Percentiles rank a stretch among this genome's conserved stretches.
Evolutionary conservation across 2,888 invertebrate species (phyloP).

Genomic region (Panzeria rudis): DNA sequence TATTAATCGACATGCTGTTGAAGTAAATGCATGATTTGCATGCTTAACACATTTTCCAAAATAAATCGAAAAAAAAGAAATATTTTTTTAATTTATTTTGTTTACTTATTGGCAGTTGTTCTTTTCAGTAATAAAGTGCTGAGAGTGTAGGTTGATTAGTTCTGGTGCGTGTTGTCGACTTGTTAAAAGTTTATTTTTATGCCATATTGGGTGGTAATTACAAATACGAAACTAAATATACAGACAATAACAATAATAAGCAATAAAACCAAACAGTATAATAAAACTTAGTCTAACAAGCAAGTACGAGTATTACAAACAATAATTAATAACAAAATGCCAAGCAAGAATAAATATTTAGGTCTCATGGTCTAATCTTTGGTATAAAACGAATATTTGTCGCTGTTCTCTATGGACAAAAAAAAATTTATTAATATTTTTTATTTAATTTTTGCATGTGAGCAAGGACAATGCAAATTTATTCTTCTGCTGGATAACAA

Average conservation of each 20-base stretch:
- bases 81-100: neutral
- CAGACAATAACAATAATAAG: constrained; percentile 42
- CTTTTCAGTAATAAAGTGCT: neutral
- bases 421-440: too few relatives aligned
- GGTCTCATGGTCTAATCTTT: neutral
- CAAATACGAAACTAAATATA: constrained; percentile 57
- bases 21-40: constrained; percentile 66
- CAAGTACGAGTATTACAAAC: constrained; percentile 17
- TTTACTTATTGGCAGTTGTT: constrained; percentile 19
- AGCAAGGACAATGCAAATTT: too few relatives aligned
- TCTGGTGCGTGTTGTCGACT: constrained; percentile 47
- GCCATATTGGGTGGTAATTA: constrained; percentile 70
- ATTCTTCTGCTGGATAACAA: too few relatives aligned
- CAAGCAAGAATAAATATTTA: constrained; percentile 12
- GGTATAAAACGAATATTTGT: neutral
- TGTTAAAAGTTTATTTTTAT: constrained; percentile 55
- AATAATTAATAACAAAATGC: neutral
- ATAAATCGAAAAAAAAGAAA: constrained; percentile 3
- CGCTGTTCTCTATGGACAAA: neutral
- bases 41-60: constrained; percentile 57
- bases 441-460: too few relatives aligned
- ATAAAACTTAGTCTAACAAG: constrained; percentile 25
- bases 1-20: constrained; percentile 60
- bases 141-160: constrained; percentile 50
- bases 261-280: neutral